Percentiles rank a stretch among this genome's conserved stretches.
phyloP scores from a whole-genome alignment of 2,888 invertebrate species.

The Troides helena region DNA sequence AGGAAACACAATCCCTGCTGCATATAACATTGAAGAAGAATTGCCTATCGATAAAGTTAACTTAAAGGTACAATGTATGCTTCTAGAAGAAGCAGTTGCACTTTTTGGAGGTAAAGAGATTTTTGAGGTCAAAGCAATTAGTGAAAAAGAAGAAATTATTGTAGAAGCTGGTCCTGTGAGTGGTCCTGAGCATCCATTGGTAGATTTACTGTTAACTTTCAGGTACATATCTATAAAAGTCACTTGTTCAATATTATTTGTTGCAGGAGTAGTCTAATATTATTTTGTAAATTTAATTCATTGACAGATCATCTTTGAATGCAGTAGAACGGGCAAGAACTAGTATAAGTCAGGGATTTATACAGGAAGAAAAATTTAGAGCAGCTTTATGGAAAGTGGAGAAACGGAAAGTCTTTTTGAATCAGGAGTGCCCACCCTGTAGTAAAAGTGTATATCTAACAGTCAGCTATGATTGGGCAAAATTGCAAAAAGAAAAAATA shows the following conservation, averaged over 20 bases:
- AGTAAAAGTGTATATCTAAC: conserved; percentile 47
- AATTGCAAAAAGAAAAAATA: conserved; percentile 53
- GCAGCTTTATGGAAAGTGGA: conserved; percentile 58
- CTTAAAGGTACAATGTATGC: conserved; percentile 52
- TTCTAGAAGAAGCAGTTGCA: conserved; percentile 59
- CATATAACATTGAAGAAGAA: conserved; percentile 19
- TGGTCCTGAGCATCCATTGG: conserved; percentile 66
- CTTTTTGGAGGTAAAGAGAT: conserved; percentile 63
- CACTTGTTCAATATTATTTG: neutral
- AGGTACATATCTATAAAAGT: conserved; percentile 39
- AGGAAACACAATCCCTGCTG: conserved; percentile 6
- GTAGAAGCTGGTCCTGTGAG: conserved; percentile 60
- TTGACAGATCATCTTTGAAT: conserved; percentile 59
- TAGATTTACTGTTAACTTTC: conserved; percentile 69
- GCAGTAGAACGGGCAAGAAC: conserved; percentile 60
- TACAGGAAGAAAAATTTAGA: conserved; percentile 57
- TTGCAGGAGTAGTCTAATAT: conserved; percentile 43
- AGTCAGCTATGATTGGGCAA: conserved; percentile 57
- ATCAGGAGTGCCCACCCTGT: conserved; percentile 51
- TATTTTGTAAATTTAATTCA: neutral
- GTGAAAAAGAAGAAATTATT: conserved; percentile 61
- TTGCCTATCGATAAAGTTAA: conserved; percentile 28
- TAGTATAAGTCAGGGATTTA: conserved; percentile 48
- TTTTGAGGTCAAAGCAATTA: conserved; percentile 56
- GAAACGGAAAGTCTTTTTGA: conserved; percentile 43